A percentile compares a stretch with the other conserved stretches of the same genome.
These are phyloP conservation scores for Apodemus agrarius DNA, from an alignment of 2,797 vertebrate genomes.

Conservation along the genomic window DNA sequence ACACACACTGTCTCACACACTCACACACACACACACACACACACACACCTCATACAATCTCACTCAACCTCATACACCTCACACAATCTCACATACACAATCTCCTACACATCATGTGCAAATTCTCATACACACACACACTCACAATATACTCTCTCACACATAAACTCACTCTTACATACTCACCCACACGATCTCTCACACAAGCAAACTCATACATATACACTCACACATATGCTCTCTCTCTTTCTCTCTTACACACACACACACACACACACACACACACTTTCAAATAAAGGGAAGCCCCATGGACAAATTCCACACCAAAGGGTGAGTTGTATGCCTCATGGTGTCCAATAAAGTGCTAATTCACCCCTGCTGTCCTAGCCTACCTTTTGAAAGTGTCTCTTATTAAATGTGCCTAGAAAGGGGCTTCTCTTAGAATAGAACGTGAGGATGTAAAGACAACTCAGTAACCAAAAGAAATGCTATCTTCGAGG, in stretches of 20 bases:
- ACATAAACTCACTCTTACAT: too few species aligned
- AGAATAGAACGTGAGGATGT: background rate
- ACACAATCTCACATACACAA: background rate
- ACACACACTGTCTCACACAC: background rate
- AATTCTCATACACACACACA: background rate
- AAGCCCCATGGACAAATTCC: background rate
- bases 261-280: too few species aligned
- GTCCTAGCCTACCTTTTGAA: background rate
- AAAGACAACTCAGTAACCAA: background rate
- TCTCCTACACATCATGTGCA: background rate
- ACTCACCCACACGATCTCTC: background rate
- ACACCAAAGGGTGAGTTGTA: background rate
- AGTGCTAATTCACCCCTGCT: background rate
- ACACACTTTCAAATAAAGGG: background rate
- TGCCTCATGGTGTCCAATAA: background rate
- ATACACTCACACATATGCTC: background rate
- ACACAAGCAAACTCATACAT: background rate
- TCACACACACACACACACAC: background rate
- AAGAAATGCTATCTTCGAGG: background rate
- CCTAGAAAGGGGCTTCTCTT: background rate
- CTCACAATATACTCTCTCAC: background rate
- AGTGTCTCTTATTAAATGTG: background rate
- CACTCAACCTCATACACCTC: background rate
- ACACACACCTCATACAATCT: background rate
- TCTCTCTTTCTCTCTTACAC: background rate